Evolutionary conservation across 2,888 invertebrate species (phyloP).

Genomic region (Drosophila rubida): DNA sequence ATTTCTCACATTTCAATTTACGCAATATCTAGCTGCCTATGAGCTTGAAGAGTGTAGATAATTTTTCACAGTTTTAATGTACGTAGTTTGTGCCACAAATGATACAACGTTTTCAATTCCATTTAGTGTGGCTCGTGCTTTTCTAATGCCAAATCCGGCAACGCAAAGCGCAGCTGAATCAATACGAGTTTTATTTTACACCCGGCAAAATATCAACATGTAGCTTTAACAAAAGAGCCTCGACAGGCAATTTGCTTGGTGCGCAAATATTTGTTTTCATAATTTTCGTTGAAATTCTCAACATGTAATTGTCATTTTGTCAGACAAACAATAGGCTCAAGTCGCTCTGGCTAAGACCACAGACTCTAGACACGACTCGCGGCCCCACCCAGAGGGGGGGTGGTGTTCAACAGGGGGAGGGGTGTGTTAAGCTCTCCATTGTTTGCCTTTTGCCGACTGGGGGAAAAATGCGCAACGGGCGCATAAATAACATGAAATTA

Average conservation of each 20-base stretch:
- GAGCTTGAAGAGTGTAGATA: too few species aligned
- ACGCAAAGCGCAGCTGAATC: constrained; percentile 37
- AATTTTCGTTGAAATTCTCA: constrained; percentile 62
- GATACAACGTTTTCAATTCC: too few species aligned
- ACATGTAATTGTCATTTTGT: constrained; percentile 80
- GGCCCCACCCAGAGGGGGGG: constrained; percentile 47
- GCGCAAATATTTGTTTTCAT: constrained; percentile 61
- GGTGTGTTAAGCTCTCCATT: constrained; percentile 62
- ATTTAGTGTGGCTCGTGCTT: too few species aligned
- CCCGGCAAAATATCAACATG: constrained; percentile 4
- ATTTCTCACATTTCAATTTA: too few species aligned
- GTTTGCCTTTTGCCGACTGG: constrained; percentile 55
- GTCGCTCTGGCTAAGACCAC: constrained; percentile 25
- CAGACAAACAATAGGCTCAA: constrained; percentile 69
- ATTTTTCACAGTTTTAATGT: too few species aligned
- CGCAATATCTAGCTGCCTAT: too few species aligned
- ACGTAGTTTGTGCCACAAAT: too few species aligned
- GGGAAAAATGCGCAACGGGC: constrained; percentile 55
- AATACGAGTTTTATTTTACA: constrained; percentile 30
- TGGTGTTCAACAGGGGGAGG: neutral
- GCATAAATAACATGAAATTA: constrained; percentile 78
- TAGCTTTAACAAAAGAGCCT: constrained; percentile 16
- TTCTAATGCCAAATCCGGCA: neutral
- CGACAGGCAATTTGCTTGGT: constrained; percentile 64
- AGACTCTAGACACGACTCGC: constrained; percentile 13